Evolutionary conservation across 1,140 invertebrate genomes (phyloP).

Genomic region (Solenopsis invicta): DNA sequence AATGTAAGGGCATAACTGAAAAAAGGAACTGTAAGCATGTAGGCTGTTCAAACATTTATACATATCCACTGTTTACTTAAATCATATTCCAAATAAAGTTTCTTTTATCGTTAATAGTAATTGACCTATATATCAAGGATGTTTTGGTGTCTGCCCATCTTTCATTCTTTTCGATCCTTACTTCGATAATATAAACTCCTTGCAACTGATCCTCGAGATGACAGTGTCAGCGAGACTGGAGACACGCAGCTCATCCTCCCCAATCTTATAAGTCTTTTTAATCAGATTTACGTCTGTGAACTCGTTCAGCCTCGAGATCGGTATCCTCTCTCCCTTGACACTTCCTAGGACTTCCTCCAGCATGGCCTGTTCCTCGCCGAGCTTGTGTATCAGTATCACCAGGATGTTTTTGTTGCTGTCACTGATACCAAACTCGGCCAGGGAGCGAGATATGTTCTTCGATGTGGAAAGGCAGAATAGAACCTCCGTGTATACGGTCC

Average conservation of each 20-base stretch:
- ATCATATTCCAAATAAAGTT: slow-evolving; percentile 38
- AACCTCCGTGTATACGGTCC: slow-evolving; percentile 90
- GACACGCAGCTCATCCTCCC: slow-evolving; percentile 83
- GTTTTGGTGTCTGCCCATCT: background rate
- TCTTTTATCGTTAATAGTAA: slow-evolving; percentile 32
- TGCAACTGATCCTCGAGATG: slow-evolving; percentile 89
- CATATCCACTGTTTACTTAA: slow-evolving; percentile 40
- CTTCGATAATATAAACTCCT: slow-evolving; percentile 83
- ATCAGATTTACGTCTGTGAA: slow-evolving; percentile 86
- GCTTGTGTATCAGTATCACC: slow-evolving; percentile 87
- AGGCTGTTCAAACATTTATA: background rate
- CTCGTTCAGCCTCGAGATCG: slow-evolving; percentile 84
- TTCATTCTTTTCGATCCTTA: slow-evolving; percentile 15
- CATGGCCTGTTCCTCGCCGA: slow-evolving; percentile 79
- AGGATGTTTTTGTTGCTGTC: slow-evolving; percentile 88
- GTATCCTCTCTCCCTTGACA: slow-evolving; percentile 86
- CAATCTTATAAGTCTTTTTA: slow-evolving; percentile 88
- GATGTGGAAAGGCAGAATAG: slow-evolving; percentile 90
- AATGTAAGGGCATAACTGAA: background rate
- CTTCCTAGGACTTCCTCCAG: slow-evolving; percentile 80
- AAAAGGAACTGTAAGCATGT: background rate
- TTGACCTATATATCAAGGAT: background rate
- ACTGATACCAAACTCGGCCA: slow-evolving; percentile 89
- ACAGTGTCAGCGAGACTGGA: slow-evolving; percentile 88
- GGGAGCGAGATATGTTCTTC: slow-evolving; percentile 90